Evolutionary conservation across 1,140 invertebrate species (phyloP).

Genomic region (Tetramorium alpestre): DNA sequence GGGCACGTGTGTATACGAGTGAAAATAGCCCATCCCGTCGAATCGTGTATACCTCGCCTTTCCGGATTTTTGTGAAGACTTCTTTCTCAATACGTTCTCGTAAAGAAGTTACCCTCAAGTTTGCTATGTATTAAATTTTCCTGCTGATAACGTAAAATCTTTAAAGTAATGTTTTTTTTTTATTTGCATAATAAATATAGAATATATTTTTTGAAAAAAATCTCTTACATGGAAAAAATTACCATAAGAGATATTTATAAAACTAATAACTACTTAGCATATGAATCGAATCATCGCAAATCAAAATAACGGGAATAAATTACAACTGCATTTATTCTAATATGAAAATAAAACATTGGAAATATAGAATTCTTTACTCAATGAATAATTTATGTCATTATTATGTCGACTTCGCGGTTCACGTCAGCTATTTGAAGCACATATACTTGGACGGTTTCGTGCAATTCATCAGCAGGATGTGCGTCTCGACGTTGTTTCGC

Average conservation of each 20-base stretch:
- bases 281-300: background rate
- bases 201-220: background rate
- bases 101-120: conserved; percentile 4
- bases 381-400: background rate
- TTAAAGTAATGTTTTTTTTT: background rate
- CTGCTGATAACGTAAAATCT: background rate
- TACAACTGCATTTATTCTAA: background rate
- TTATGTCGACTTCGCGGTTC: background rate
- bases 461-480: conserved; percentile 7
- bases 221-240: background rate
- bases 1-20: conserved; percentile 49
- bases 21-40: conserved; percentile 41
- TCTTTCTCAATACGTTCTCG: conserved; percentile 24
- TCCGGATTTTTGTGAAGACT: conserved; percentile 31
- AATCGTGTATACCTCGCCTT: conserved; percentile 9
- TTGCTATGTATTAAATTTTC: background rate
- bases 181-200: background rate
- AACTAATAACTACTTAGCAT: background rate
- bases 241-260: background rate
- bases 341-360: background rate
- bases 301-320: background rate
- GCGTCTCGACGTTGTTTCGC: conserved; percentile 14
- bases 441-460: background rate
- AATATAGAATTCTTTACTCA: background rate
- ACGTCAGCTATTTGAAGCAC: conserved; percentile 5